phyloP scores from a whole-genome alignment of 2,888 invertebrate genomes.

The Cyclophora punctaria region DNA sequence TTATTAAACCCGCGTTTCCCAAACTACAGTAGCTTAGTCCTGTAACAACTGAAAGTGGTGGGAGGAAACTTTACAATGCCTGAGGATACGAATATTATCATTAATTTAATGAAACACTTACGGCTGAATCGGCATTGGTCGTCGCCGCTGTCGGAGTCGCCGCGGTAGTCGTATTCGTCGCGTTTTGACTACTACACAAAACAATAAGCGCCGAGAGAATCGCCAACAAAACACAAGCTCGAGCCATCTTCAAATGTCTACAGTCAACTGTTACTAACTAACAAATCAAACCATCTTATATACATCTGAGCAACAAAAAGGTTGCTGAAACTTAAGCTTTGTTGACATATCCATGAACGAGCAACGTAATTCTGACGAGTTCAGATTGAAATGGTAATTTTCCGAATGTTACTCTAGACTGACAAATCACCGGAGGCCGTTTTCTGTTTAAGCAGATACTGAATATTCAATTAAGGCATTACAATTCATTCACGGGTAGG shows the following conservation, averaged over 20 bases:
- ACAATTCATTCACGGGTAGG: neutral
- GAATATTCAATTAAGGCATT: constrained; percentile 24
- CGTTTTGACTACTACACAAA: constrained; percentile 22
- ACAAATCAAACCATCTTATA: constrained; percentile 13
- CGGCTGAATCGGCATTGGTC: neutral
- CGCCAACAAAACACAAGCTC: constrained; percentile 20
- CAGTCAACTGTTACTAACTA: constrained; percentile 8
- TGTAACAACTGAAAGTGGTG: too few species aligned
- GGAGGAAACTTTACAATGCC: too few species aligned
- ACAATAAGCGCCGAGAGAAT: constrained; percentile 17
- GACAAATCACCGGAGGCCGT: constrained; percentile 16
- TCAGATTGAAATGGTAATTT: constrained; percentile 18
- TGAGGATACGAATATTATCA: too few species aligned
- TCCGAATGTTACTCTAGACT: constrained; percentile 19
- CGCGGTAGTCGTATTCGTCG: constrained; percentile 6
- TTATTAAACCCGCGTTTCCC: too few species aligned
- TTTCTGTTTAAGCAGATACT: constrained; percentile 17
- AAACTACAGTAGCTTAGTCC: too few species aligned
- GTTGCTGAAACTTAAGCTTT: constrained; percentile 12
- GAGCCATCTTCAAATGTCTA: constrained; percentile 22
- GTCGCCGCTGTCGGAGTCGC: constrained; percentile 2
- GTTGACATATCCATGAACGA: constrained; percentile 6
- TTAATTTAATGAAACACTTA: neutral
- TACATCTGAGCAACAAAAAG: constrained; percentile 19
- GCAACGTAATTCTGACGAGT: constrained; percentile 6